Base-by-base conservation (phyloP, 2,888 invertebrate species). In the Agrenia bidenticulata region DNA sequence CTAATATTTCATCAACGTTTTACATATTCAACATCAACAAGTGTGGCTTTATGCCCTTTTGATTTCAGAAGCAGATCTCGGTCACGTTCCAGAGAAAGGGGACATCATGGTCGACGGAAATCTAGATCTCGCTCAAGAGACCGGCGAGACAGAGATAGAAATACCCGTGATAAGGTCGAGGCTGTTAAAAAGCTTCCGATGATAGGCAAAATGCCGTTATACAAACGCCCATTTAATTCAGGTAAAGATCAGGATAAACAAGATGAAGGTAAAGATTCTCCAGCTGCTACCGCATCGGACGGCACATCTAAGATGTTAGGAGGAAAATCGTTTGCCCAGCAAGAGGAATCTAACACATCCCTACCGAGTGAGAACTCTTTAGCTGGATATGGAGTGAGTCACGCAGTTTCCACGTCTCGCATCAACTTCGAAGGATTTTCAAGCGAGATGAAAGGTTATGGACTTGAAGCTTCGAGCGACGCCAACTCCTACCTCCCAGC, bases 151-250 rank as follows among this genome's bases (percentile, higher is more conserved):
- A 49, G 69, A 53, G 65, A 63, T n/a, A 17, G 50, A 17, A 69
- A 69, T 13, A 17, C 17, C 13, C 15, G 45, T 13, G 23, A 23
- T 37, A 13, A 42, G 11, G 57, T 41, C 4, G 75, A 75, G 61
- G 45, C 70, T 19, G 65, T 72, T 17, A 72, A 71, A 57, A 73
- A 70, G 23, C 64, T 76, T 26, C 76, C 76, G 11, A 73, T 76
- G 57, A 76, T 76, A 61, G 76, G 76, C 26, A 76, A 76, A 66
- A 74, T 75, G 75, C 75, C 75, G n/a, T 41, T 76, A 11, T 76
- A 69, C 61, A 76, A 74, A 63, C 64, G 73, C 51, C 72, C 74
- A 23, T 57, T 66, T 49, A 58, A 59, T 27, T 57, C 13, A 61
- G 66, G 21, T 57, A 69, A 42, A 32, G 58, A 24, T 54, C 63